Percentiles rank a stretch among this genome's conserved stretches.
These are phyloP conservation scores for Cyclina sinensis DNA, from an alignment of 1,140 invertebrate species.

Conservation along the genomic window DNA sequence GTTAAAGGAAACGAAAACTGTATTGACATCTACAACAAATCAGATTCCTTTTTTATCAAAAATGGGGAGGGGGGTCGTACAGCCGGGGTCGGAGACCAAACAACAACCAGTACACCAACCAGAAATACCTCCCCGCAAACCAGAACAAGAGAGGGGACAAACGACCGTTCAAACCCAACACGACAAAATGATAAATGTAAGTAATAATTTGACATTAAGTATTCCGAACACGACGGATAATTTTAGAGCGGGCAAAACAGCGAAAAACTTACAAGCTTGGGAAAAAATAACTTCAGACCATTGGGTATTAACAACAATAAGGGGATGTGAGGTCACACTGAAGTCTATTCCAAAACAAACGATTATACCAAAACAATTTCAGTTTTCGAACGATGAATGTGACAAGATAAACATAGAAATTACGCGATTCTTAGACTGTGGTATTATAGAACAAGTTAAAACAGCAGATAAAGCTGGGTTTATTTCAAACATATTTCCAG, in stretches of 20 bases:
- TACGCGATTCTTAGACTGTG: neutral
- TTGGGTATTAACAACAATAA: conserved; percentile 29
- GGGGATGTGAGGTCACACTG: neutral
- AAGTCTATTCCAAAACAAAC: neutral
- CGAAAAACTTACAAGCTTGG: neutral
- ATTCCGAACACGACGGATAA: neutral
- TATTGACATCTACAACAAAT: neutral
- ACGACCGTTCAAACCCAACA: too few relatives aligned
- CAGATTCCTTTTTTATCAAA: neutral
- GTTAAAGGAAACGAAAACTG: neutral
- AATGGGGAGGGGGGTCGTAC: conserved; percentile 4
- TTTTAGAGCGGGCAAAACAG: conserved; percentile 1
- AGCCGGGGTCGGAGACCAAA: neutral
- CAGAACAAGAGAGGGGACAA: neutral
- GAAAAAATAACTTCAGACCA: neutral
- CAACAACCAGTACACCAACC: neutral
- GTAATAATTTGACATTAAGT: neutral
- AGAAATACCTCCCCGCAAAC: neutral
- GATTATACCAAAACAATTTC: conserved; percentile 9
- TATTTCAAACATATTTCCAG: neutral
- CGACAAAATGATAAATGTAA: neutral
- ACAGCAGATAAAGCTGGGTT: neutral
- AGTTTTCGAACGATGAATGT: neutral
- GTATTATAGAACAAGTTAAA: neutral
- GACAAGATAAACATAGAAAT: neutral